These are phyloP conservation scores for Nothura maculosa DNA, from an alignment of 2,797 vertebrate species.

Conservation along the genomic window DNA sequence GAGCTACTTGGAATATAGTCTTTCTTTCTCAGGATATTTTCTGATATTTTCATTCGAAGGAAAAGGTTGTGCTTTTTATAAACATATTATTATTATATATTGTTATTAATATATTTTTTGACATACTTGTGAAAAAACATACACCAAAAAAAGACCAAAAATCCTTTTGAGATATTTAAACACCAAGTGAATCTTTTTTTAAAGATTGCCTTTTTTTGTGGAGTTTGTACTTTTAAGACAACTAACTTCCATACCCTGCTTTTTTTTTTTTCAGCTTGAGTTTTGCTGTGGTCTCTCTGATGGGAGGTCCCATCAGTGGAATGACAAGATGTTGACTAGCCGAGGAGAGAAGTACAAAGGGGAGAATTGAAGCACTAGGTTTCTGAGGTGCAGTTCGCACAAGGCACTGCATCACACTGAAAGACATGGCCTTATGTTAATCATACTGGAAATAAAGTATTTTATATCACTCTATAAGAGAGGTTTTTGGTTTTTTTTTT, in stretches of 20 bases:
- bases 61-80: neutral
- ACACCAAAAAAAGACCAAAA: neutral
- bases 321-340: neutral
- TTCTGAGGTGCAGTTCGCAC: neutral
- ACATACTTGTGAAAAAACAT: rapidly evolving
- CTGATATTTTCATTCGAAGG: neutral
- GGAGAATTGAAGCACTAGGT: neutral
- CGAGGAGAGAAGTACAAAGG: neutral
- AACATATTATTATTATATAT: too few relatives aligned
- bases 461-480: neutral
- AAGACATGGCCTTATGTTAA: neutral
- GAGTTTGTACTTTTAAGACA: neutral
- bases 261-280: neutral
- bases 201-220: neutral
- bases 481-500: neutral
- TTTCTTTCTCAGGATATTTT: neutral
- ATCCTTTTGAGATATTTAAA: neutral
- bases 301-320: neutral
- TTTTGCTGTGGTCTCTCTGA: neutral
- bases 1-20: neutral
- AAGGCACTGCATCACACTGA: too few relatives aligned
- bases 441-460: neutral
- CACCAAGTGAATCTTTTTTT: neutral
- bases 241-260: neutral
- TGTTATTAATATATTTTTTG: neutral